A percentile compares a stretch with the other conserved stretches of the same genome.
Evolutionary conservation across 1,140 invertebrate genomes (phyloP).

Genomic region (Spodoptera litura): DNA sequence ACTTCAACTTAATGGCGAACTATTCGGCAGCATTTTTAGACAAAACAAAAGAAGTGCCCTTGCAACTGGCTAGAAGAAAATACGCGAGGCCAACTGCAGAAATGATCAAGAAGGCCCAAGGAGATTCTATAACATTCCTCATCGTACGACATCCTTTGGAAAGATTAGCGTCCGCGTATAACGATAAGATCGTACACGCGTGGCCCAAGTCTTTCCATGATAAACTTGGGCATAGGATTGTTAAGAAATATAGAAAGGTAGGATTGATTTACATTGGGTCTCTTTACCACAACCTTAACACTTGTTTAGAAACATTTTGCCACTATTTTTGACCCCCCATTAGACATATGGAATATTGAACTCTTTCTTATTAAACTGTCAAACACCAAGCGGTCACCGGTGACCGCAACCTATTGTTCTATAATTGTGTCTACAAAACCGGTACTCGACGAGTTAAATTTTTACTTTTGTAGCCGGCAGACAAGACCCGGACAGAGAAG

Average conservation of each 20-base stretch:
- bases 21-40: slow-evolving; percentile 92
- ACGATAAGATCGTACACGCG: slow-evolving; percentile 94
- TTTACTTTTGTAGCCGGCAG: background rate
- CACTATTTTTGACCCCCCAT: no score
- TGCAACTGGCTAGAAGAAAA: slow-evolving; percentile 91
- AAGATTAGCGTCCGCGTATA: slow-evolving; percentile 94
- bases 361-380: no score
- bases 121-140: slow-evolving; percentile 90
- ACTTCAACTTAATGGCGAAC: slow-evolving; percentile 94
- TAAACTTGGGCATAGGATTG: slow-evolving; percentile 91
- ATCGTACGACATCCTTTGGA: slow-evolving; percentile 96
- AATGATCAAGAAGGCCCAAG: slow-evolving; percentile 88
- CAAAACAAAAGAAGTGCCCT: slow-evolving; percentile 91
- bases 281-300: no score
- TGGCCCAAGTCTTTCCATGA: slow-evolving; percentile 93
- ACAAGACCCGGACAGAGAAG: slow-evolving; percentile 66
- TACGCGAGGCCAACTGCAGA: slow-evolving; percentile 91
- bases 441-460: no score
- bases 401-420: no score
- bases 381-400: no score
- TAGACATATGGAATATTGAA: no score
- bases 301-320: no score
- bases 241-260: slow-evolving; percentile 89
- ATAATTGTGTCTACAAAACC: no score
- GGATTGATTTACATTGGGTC: no score